These are phyloP conservation scores for Ploceus nigricollis DNA, from an alignment of 2,113 vertebrate genomes.

Conservation along the genomic window DNA sequence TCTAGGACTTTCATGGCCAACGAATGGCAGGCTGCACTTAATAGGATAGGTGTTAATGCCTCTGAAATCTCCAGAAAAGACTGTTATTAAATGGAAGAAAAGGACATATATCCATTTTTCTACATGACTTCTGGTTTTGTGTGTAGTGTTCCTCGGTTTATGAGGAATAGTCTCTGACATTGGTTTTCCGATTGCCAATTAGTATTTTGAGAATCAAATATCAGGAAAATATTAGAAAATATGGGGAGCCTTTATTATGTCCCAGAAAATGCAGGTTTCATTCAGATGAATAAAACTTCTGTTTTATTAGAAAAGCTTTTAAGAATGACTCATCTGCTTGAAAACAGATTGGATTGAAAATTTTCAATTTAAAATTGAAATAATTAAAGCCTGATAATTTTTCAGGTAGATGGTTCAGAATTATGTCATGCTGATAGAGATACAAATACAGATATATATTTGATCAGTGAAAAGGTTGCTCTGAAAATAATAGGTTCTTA, in stretches of 20 bases:
- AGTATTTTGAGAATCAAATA: background rate
- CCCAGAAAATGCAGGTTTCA: background rate
- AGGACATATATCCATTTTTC: background rate
- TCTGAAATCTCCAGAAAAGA: background rate
- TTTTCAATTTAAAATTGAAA: background rate
- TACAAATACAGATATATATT: background rate
- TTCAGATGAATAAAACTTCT: background rate
- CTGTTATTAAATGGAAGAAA: background rate
- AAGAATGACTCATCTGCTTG: background rate
- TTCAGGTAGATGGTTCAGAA: background rate
- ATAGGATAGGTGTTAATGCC: background rate
- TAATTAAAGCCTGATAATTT: background rate
- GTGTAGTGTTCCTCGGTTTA: background rate
- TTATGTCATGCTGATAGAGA: background rate
- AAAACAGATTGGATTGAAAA: background rate
- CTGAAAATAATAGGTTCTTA: background rate
- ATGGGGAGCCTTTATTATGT: background rate
- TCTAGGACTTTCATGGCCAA: background rate
- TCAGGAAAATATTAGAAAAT: background rate
- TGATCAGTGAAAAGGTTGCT: background rate
- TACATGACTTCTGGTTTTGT: background rate
- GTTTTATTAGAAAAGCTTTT: background rate
- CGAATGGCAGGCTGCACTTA: background rate
- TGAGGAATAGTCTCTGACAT: background rate
- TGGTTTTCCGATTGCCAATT: background rate